Evolutionary conservation across 2,888 invertebrate species (phyloP).

Genomic region (Drosophila prolongata): DNA sequence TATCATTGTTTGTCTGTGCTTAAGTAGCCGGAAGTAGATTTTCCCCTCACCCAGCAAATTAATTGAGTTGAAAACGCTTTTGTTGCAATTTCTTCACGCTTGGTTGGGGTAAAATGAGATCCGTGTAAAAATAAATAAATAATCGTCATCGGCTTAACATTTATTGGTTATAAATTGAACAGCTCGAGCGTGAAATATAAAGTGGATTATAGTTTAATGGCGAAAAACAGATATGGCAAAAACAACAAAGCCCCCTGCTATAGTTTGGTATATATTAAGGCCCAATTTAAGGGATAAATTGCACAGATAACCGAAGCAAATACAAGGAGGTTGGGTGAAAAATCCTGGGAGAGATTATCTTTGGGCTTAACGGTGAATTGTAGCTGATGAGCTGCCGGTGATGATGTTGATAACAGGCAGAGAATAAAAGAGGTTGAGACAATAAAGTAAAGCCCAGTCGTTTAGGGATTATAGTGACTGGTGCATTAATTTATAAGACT

Average conservation of each 20-base stretch:
- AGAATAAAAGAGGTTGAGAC: background rate
- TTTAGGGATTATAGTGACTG: slow-evolving; percentile 33
- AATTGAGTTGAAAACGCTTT: slow-evolving; percentile 73
- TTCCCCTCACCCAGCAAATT: slow-evolving; percentile 48
- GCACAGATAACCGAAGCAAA: slow-evolving; percentile 17
- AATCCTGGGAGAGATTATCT: slow-evolving; percentile 41
- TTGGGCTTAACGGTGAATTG: slow-evolving; percentile 19
- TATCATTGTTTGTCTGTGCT: slow-evolving; percentile 58
- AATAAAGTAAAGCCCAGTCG: slow-evolving; percentile 21
- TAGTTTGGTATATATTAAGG: slow-evolving; percentile 49
- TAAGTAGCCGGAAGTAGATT: slow-evolving; percentile 73
- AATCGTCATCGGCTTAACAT: slow-evolving; percentile 74
- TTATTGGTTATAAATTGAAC: slow-evolving; percentile 81
- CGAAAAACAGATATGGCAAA: slow-evolving; percentile 20
- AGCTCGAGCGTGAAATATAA: slow-evolving; percentile 75
- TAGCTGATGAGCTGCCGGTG: slow-evolving; percentile 31
- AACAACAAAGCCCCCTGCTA: slow-evolving; percentile 1
- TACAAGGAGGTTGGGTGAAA: slow-evolving; percentile 5
- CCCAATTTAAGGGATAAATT: slow-evolving; percentile 58
- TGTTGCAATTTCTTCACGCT: slow-evolving; percentile 27
- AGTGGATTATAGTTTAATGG: slow-evolving; percentile 79
- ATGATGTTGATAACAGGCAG: slow-evolving; percentile 22
- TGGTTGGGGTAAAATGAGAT: background rate
- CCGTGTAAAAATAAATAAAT: slow-evolving; percentile 70
- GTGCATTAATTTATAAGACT: background rate